Evolutionary conservation across 1,140 invertebrate genomes (phyloP).

Genomic region (Riptortus pedestris): DNA sequence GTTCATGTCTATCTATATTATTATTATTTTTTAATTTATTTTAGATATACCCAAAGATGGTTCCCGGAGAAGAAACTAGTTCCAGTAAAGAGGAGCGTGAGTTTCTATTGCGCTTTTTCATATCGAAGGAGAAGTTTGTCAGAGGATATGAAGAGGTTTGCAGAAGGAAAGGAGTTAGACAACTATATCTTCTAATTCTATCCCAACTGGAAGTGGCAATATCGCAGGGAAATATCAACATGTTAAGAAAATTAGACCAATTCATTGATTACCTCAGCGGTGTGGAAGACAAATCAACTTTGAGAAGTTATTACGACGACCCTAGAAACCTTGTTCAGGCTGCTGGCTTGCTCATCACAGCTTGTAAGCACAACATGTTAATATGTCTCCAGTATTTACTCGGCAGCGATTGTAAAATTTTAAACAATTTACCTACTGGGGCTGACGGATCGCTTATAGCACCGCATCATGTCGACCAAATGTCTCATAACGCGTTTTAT

Average conservation of each 20-base stretch:
- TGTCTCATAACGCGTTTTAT: slow-evolving; percentile 25
- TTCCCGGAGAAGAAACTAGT: too few relatives aligned
- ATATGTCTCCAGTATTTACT: not conserved
- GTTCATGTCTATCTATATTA: too few relatives aligned
- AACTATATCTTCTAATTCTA: too few relatives aligned
- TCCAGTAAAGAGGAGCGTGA: too few relatives aligned
- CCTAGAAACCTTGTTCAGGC: not conserved
- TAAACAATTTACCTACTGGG: not conserved
- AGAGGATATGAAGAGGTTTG: too few relatives aligned
- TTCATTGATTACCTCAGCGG: not conserved
- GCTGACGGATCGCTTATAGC: not conserved
- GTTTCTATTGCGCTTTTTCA: too few relatives aligned
- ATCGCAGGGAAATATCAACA: not conserved
- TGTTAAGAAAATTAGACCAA: not conserved
- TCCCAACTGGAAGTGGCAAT: too few relatives aligned
- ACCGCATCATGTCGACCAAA: slow-evolving; percentile 4
- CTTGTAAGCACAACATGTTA: not conserved
- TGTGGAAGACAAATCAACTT: not conserved
- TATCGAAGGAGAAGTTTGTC: too few relatives aligned
- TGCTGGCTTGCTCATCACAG: not conserved
- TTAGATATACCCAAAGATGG: too few relatives aligned
- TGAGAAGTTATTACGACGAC: not conserved
- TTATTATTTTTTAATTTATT: too few relatives aligned
- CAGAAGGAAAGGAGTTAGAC: too few relatives aligned
- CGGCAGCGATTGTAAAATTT: not conserved